phyloP scores from a whole-genome alignment of 2,888 invertebrate species.

The Chymomyza fuscimana region DNA sequence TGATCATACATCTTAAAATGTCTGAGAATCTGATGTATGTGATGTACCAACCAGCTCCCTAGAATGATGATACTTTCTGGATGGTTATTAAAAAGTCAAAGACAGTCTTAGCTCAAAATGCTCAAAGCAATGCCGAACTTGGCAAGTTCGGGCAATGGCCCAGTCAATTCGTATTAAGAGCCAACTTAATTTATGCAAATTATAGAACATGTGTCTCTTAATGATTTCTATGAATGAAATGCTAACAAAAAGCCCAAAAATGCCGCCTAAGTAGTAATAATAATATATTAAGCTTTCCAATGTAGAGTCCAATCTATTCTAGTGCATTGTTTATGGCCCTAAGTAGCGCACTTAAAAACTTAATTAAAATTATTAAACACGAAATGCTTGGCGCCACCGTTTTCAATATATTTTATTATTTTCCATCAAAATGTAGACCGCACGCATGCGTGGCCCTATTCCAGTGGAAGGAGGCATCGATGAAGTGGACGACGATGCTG shows the following conservation, averaged over 20 bases:
- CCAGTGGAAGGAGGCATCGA: not conserved
- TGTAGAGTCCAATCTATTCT: not conserved
- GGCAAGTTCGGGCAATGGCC: slow-evolving; percentile 2
- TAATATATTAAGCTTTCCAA: not conserved
- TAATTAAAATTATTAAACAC: slow-evolving; percentile 67
- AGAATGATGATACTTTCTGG: not conserved
- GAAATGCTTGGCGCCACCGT: slow-evolving; percentile 67
- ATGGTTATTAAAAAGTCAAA: slow-evolving; percentile 6
- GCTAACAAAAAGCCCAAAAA: not conserved
- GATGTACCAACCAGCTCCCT: not conserved
- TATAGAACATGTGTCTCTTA: slow-evolving; percentile 32
- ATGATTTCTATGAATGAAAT: slow-evolving; percentile 64
- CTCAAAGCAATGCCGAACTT: slow-evolving; percentile 41
- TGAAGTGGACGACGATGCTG: slow-evolving; percentile 9
- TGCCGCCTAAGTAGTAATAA: not conserved
- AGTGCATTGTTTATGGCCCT: not conserved
- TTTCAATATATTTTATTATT: slow-evolving; percentile 21
- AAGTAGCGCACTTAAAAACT: slow-evolving; percentile 48
- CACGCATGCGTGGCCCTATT: slow-evolving; percentile 46
- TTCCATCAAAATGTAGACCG: slow-evolving; percentile 40
- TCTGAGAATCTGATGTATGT: too few relatives aligned
- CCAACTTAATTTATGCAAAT: slow-evolving; percentile 53
- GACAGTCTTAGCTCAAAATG: slow-evolving; percentile 51
- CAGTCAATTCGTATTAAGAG: slow-evolving; percentile 33
- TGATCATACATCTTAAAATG: too few relatives aligned